phyloP scores from a whole-genome alignment of 2,888 invertebrate genomes.

The Dryomyza anilis region DNA sequence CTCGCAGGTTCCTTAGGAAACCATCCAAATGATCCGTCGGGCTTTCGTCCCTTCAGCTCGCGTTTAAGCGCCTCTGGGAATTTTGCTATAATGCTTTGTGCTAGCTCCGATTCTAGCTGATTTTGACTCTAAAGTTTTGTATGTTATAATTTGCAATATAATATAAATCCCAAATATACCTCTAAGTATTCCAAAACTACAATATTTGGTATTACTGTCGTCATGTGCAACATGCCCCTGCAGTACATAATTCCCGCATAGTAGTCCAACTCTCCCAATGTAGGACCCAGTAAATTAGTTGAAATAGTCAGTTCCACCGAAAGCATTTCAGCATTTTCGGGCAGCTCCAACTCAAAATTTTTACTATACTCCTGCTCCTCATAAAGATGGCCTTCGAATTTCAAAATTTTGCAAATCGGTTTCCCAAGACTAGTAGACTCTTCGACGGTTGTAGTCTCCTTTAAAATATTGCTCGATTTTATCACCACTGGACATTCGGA shows the following conservation, averaged over 20 bases:
- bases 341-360: not conserved
- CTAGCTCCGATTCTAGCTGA: conserved; percentile 9
- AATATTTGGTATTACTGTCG: conserved; percentile 12
- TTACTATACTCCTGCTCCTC: not conserved
- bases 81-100: not conserved
- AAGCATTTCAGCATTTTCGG: not conserved
- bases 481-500: not conserved
- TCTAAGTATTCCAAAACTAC: conserved; percentile 4
- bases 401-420: no score
- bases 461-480: no score
- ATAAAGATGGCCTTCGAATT: conserved; percentile 17
- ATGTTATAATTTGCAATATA: not conserved
- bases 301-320: conserved; percentile 4
- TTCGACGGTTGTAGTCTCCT: no score
- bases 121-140: not conserved
- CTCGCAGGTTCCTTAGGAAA: not conserved
- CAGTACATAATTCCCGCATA: conserved; percentile 14
- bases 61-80: conserved; percentile 4
- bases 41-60: not conserved
- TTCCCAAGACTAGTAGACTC: no score
- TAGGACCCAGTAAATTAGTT: conserved; percentile 7
- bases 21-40: conserved; percentile 11
- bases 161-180: no score
- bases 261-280: not conserved
- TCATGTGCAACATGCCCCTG: conserved; percentile 12